These are phyloP conservation scores for Pygoscelis antarcticus DNA, from an alignment of 2,113 vertebrate genomes.

Conservation along the genomic window DNA sequence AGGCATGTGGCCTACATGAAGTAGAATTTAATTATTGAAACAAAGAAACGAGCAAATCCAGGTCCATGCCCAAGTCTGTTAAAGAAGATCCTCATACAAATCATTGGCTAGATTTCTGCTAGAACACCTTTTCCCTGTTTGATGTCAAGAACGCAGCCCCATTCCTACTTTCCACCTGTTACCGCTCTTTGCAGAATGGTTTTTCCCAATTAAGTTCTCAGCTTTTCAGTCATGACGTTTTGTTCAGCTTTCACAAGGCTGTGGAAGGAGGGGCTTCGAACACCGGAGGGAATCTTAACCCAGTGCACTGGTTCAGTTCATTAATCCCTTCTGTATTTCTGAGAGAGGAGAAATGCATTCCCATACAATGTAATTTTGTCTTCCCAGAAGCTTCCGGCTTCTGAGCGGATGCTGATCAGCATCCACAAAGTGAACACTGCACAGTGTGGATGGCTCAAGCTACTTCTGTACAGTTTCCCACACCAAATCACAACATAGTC, in stretches of 20 bases:
- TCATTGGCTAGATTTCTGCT: neutral
- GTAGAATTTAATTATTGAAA: conserved; percentile 29
- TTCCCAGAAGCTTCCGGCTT: neutral
- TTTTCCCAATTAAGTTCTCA: neutral
- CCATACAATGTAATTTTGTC: neutral
- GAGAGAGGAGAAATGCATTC: neutral
- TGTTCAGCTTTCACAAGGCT: neutral
- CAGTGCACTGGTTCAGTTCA: conserved; percentile 19
- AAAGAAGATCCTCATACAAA: neutral
- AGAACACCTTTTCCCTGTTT: neutral
- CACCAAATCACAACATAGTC: neutral
- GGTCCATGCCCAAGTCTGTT: neutral
- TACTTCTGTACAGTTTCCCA: neutral
- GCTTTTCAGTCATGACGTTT: neutral
- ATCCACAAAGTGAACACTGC: neutral
- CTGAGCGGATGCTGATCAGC: neutral
- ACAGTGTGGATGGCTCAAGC: neutral
- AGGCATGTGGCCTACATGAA: neutral
- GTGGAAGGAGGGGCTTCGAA: neutral
- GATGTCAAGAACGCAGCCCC: neutral
- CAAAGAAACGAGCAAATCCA: conserved; percentile 20
- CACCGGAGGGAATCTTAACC: neutral
- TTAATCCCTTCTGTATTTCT: conserved; percentile 47
- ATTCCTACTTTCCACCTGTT: neutral
- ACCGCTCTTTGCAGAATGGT: neutral